phyloP scores from a whole-genome alignment of 2,888 invertebrate genomes.

The Resseliella maxima region DNA sequence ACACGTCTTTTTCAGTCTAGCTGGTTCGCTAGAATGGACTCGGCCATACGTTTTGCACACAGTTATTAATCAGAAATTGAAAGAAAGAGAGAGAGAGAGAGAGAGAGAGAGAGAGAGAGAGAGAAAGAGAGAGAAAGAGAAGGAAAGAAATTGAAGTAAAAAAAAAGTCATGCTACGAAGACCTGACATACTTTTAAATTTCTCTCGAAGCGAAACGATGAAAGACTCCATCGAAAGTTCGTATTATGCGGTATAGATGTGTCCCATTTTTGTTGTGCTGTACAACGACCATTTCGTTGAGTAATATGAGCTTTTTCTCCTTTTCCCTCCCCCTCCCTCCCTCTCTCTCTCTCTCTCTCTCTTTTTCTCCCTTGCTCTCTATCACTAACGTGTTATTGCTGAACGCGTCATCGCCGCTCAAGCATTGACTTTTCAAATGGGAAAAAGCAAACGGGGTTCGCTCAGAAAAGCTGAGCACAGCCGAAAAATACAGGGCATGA shows the following conservation, averaged over 20 bases:
- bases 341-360: background rate
- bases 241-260: background rate
- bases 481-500: slow-evolving; percentile 14
- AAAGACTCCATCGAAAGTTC: background rate
- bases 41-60: slow-evolving; percentile 34
- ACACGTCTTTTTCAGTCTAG: background rate
- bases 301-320: background rate
- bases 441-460: background rate
- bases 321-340: background rate
- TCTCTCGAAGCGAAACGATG: background rate
- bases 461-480: slow-evolving; percentile 12
- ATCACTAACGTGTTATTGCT: background rate
- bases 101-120: too few species aligned
- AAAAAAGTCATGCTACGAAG: background rate
- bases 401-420: background rate
- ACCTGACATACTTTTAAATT: slow-evolving; percentile 14
- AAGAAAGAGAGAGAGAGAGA: too few species aligned
- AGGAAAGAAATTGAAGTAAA: background rate
- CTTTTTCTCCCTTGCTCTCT: background rate
- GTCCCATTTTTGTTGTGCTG: slow-evolving; percentile 6
- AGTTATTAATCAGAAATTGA: background rate
- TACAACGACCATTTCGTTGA: background rate
- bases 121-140: too few species aligned
- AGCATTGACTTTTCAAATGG: background rate
- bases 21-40: background rate